Percentiles rank a stretch among this genome's conserved stretches.
phyloP scores from a whole-genome alignment of 2,888 invertebrate species.

The Taphrorychus bicolor region DNA sequence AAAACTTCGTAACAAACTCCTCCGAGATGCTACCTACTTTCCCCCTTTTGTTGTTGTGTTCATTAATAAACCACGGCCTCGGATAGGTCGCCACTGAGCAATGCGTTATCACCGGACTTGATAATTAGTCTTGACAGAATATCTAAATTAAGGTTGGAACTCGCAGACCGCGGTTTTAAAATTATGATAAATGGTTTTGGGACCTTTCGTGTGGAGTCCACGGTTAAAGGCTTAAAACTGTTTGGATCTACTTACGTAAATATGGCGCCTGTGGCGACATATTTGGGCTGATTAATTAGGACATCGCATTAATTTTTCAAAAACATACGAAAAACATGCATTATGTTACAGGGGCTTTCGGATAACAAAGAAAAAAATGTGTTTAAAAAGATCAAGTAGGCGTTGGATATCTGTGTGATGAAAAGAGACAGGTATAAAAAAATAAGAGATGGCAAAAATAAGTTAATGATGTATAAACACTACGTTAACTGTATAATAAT shows the following conservation, averaged over 20 bases:
- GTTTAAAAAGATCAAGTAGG: too few species aligned
- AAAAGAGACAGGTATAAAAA: too few species aligned
- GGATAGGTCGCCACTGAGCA: constrained; percentile 11
- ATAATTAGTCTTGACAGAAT: constrained; percentile 37
- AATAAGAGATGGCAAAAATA: too few species aligned
- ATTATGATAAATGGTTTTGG: constrained; percentile 36
- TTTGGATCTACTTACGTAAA: constrained; percentile 18
- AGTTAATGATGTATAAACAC: too few species aligned
- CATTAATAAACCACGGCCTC: constrained; percentile 25
- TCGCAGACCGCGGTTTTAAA: constrained; percentile 30
- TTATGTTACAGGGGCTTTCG: too few species aligned
- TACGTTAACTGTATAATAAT: too few species aligned
- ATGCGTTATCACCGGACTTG: constrained; percentile 39
- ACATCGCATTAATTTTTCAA: background rate
- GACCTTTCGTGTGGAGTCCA: constrained; percentile 21
- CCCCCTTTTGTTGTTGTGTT: background rate
- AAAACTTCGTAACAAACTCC: constrained; percentile 2
- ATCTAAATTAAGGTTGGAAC: constrained; percentile 35
- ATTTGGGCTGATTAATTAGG: constrained; percentile 17
- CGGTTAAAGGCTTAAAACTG: constrained; percentile 17
- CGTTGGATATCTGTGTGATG: too few species aligned
- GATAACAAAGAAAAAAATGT: too few species aligned
- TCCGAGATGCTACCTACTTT: background rate
- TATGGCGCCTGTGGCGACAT: constrained; percentile 1
- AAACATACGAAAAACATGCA: background rate